Conservation (phyloP, 2,797 vertebrate genomes). For the Rhabdomys pumilio region DNA sequence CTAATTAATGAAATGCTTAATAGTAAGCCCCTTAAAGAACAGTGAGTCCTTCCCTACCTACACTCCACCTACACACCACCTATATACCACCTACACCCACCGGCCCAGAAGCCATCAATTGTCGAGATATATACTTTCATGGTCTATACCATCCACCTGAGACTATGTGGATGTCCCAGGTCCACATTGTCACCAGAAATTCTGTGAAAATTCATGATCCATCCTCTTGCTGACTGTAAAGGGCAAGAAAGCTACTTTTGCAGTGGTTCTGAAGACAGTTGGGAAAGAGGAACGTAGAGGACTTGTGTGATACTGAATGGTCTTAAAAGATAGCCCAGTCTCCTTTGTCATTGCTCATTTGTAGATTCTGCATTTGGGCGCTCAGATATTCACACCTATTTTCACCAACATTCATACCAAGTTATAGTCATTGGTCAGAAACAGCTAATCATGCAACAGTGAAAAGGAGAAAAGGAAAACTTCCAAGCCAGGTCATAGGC, state of each 20-base stretch:
- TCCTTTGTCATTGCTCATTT: background rate
- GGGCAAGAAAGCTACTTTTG: background rate
- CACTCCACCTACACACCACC: background rate
- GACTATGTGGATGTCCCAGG: background rate
- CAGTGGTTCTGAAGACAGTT: background rate
- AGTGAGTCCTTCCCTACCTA: background rate
- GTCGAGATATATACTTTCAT: background rate
- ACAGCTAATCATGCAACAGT: background rate
- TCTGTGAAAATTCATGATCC: background rate
- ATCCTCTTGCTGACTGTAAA: background rate
- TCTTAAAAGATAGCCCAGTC: background rate
- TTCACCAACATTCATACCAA: background rate
- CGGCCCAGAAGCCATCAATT: background rate
- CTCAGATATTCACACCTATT: background rate
- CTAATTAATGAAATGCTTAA: background rate
- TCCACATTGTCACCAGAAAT: background rate
- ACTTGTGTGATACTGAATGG: background rate
- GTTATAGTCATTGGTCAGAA: background rate
- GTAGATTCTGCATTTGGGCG: background rate
- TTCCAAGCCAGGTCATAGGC: too few species aligned
- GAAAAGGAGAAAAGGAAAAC: background rate
- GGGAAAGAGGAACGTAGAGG: background rate
- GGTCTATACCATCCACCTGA: background rate
- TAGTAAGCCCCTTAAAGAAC: background rate
- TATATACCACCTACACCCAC: too few species aligned